Conservation (phyloP, 53 echinoderm and acorn worm species). For the Crossaster papposus region DNA sequence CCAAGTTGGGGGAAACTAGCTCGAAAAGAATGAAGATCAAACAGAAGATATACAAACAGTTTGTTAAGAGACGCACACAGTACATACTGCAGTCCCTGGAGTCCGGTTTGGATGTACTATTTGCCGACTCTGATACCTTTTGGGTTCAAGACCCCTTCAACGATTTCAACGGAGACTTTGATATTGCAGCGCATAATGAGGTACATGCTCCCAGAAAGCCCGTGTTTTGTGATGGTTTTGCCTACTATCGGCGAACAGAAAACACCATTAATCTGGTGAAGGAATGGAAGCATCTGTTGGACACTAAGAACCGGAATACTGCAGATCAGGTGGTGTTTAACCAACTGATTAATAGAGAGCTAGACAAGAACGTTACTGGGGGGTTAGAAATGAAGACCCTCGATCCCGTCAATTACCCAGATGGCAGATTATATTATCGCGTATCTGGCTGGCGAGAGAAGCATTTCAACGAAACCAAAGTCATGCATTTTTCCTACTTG, state of each 20-base stretch:
- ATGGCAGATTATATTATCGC: no score
- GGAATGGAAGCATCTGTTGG: background rate
- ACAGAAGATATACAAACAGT: background rate
- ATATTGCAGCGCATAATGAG: background rate
- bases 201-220: no score
- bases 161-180: background rate
- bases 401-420: background rate
- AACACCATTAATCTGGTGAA: background rate
- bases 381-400: background rate
- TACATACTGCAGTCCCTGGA: background rate
- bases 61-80: background rate
- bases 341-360: background rate
- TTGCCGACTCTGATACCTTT: background rate
- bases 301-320: background rate
- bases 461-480: no score
- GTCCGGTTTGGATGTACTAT: background rate
- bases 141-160: background rate
- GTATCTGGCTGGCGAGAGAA: no score
- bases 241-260: slow-evolving; percentile 68
- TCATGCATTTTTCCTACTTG: no score
- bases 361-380: no score
- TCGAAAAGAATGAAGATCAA: background rate
- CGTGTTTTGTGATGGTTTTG: slow-evolving; percentile 75
- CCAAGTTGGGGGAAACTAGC: background rate
- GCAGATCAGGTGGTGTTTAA: background rate